Base-by-base conservation (phyloP, 2,888 invertebrate genomes). In the Mellilla xanthometata region DNA sequence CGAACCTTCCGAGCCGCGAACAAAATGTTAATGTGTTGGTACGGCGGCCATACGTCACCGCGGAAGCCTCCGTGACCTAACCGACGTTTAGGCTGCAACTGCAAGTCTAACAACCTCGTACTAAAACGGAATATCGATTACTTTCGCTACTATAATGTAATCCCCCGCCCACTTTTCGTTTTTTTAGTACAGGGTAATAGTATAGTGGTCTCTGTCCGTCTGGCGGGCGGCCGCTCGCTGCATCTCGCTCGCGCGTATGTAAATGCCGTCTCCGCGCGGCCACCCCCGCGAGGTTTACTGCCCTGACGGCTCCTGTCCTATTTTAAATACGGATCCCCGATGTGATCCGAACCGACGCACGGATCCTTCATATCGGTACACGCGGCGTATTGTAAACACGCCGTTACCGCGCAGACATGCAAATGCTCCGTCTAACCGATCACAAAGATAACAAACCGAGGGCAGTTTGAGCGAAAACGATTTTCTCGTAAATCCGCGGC, bases 91-190 rank as follows among this genome's bases (percentile, higher is more conserved):
- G 85, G 81, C 83, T 87, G 87, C 87, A 87, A 68, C 62, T 87
- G 86, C 86, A 85, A 80, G 81, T 82, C 84, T 81, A 80, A 83
- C 85, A 84, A 81, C 81, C 81, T 81, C 82, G 81, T 85, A 89
- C 89, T 88, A 86, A 87, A 89, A 86, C 89, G 79, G 90, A 90
- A 90, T 90, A 90, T 90, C 90, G 90, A 90, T 90, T 90, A 90
- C 90, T 90, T 90, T 90, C 90, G 89, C 90, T 90, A 88, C 90
- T 88, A 87, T 90, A 90, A 90, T 90, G 86, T 90, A 90, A 90
- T 89, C 90, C 90, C 83, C 90, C 90, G 90, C 90, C 90, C 90
- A 90, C 89, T 84, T 86, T 87, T 82, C 82, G 80, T 82, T 87
- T 88, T 88, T 88, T 86, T 81, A 81, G 79, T 75, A 69, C 73